A percentile compares a stretch with the other conserved stretches of the same genome.
Evolutionary conservation across 2,797 vertebrate genomes (phyloP).

Genomic region (Clamator glandarius): DNA sequence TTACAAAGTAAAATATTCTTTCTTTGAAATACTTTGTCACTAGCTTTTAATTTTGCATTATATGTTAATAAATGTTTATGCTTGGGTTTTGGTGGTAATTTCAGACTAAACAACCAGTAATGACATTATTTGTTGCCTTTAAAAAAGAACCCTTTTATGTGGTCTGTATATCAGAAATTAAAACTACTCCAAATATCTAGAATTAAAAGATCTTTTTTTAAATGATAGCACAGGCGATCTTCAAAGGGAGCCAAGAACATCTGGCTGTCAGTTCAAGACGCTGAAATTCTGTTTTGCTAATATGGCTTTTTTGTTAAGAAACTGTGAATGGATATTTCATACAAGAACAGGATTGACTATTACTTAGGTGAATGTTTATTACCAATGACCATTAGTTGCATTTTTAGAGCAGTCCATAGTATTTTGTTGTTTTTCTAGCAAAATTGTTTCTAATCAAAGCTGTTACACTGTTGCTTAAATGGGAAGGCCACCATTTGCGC

Average conservation of each 20-base stretch:
- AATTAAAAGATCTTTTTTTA: neutral
- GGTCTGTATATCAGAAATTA: neutral
- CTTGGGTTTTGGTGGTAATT: neutral
- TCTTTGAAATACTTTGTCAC: slow-evolving; percentile 18
- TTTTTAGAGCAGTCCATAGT: neutral
- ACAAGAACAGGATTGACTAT: neutral
- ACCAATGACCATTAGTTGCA: neutral
- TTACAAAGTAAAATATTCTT: neutral
- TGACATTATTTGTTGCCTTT: neutral
- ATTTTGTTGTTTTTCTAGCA: neutral
- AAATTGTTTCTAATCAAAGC: slow-evolving; percentile 11
- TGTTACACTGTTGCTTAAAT: neutral
- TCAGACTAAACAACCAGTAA: neutral
- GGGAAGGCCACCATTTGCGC: neutral
- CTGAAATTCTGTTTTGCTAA: neutral
- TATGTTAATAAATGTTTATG: slow-evolving; percentile 1
- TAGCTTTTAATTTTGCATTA: slow-evolving; percentile 7
- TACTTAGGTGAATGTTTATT: neutral
- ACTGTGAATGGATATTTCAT: neutral
- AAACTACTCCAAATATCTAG: neutral
- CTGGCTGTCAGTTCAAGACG: neutral
- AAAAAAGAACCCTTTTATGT: neutral
- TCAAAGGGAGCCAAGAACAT: neutral
- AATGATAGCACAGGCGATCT: neutral
- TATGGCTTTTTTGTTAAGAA: neutral